Base-by-base conservation (phyloP, 2,113 vertebrate species). In the Hymenochirus boettgeri region DNA sequence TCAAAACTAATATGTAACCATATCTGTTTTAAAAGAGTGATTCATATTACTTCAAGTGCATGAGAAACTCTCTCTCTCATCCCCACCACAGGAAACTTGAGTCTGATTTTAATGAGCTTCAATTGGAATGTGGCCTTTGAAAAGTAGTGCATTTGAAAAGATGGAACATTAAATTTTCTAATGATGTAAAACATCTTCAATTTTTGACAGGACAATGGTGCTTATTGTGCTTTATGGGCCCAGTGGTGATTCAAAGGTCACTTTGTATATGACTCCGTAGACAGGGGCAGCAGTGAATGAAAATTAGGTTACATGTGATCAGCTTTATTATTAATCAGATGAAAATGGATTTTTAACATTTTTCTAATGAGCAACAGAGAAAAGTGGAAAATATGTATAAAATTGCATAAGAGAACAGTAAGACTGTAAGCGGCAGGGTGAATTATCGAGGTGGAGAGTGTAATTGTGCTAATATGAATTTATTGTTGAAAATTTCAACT, bases 221-320 rank as follows among this genome's bases (percentile, higher is more conserved):
- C 88, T 91, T 91, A 97, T 95, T 99, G 95, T 96, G 89, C 89
- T 92, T 92, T 92, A 91, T 89, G 86, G 89, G 92, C 81, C 86
- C 89, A 74, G 84, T 87, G 90, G 92, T 86, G 87, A 95, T 91
- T 92, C 91, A 95, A 98, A 97, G 95, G 96, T 99, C 96, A 95
- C 89, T 87, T 89, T 90, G 91, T 93, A 91, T 92, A 93, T 92
- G 93, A 91, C 92, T 94, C 79, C 82, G 82, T 83, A 86, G 91
- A 94, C 93, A 93, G 94, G 93, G 94, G 93, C 89, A 85, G 90
- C 86, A 85, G 91, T 87, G 92, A 94, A 94, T 91, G 92, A 93
- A 98, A 98, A 98, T 97, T 94, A 96, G 94, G 93, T 97, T 98
- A 97, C 92, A 95, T 94, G 93, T 91, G 94, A 97, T 96, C 95